Conservation (phyloP, 2,888 invertebrate genomes). For the Cryptops parisi region DNA sequence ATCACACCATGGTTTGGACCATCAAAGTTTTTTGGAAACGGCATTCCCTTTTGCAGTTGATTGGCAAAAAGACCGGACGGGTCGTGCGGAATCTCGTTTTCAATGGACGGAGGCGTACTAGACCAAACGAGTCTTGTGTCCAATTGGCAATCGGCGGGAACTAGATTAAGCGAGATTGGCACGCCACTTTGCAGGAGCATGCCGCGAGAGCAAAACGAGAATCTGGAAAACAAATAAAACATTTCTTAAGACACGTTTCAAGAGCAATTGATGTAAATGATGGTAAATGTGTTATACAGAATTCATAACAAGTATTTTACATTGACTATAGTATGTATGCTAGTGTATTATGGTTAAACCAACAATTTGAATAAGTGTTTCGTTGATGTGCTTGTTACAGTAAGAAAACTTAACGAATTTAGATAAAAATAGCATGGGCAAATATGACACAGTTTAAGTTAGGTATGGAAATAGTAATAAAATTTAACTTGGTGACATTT, state of each 20-base stretch:
- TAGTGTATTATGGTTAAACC: no score
- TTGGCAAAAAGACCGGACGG: neutral
- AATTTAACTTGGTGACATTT: no score
- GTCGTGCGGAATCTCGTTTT: neutral
- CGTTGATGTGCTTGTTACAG: no score
- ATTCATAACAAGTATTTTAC: no score
- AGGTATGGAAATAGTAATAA: no score
- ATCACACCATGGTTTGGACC: neutral
- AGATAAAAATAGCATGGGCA: no score
- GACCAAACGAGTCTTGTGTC: neutral
- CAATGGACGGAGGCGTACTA: neutral
- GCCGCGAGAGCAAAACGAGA: slow-evolving; percentile 4
- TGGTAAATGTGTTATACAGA: no score
- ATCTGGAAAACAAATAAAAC: neutral
- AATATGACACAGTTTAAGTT: no score
- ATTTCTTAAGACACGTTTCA: neutral
- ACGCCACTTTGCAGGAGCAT: slow-evolving; percentile 1
- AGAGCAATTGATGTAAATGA: neutral
- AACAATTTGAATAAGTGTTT: no score
- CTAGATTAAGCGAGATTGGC: neutral
- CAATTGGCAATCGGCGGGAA: slow-evolving; percentile 2
- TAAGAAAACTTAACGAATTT: no score
- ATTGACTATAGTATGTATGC: no score
- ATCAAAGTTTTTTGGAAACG: neutral
- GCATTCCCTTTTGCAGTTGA: neutral